Percentiles rank a stretch among this genome's conserved stretches.
Evolutionary conservation across 2,113 vertebrate species (phyloP).

Genomic region (Tiliqua scincoides): DNA sequence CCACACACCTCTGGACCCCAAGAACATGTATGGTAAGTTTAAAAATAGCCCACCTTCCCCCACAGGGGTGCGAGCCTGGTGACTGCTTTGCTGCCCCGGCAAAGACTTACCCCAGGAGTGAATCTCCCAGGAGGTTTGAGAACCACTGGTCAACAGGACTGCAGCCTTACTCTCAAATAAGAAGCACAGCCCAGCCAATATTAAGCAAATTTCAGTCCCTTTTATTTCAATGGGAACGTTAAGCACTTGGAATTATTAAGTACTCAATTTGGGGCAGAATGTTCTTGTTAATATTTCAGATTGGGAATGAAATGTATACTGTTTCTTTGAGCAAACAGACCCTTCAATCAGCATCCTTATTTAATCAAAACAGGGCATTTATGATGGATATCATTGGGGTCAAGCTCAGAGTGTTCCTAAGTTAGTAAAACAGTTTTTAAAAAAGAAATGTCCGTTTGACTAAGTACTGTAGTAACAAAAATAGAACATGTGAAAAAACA

Average conservation of each 20-base stretch:
- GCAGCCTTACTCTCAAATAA: constrained; percentile 3
- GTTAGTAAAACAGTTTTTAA: neutral
- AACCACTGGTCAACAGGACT: no score
- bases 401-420: neutral
- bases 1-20: no score
- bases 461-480: neutral
- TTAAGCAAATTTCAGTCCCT: neutral
- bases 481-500: neutral
- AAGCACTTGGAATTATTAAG: neutral
- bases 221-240: neutral
- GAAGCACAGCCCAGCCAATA: neutral
- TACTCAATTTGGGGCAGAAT: neutral
- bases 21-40: no score
- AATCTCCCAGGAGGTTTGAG: no score
- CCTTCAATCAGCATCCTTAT: neutral
- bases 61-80: no score
- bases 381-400: neutral
- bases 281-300: neutral
- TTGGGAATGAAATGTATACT: neutral
- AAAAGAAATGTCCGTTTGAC: neutral
- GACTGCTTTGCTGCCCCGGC: no score
- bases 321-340: neutral
- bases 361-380: neutral
- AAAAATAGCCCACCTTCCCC: no score
- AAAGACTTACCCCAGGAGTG: no score